These are phyloP conservation scores for Hylia prasina DNA, from an alignment of 2,113 vertebrate species.

Conservation along the genomic window DNA sequence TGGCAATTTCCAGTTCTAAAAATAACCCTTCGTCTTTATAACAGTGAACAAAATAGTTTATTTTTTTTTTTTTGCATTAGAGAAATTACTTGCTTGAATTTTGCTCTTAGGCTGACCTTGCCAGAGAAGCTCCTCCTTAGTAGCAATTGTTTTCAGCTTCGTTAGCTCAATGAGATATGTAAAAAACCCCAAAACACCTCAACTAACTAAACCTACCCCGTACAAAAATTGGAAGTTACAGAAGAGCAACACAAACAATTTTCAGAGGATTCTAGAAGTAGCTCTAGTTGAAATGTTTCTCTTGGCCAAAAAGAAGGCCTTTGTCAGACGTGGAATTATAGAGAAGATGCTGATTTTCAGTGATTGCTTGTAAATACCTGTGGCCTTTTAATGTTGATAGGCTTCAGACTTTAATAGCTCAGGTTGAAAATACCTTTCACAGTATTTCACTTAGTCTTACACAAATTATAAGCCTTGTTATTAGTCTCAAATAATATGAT, in stretches of 20 bases:
- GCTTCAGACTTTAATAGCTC: background rate
- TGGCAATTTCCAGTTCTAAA: background rate
- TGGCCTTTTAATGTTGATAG: background rate
- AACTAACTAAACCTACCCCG: background rate
- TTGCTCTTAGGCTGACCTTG: background rate
- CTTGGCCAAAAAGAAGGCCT: background rate
- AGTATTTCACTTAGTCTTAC: background rate
- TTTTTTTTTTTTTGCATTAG: background rate
- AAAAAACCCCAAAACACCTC: background rate
- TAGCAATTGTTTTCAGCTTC: background rate
- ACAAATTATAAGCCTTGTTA: background rate
- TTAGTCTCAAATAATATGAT: background rate
- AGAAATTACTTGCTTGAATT: background rate
- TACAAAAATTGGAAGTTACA: fast-evolving
- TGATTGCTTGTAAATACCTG: background rate
- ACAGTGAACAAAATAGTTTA: background rate
- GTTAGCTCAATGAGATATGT: background rate
- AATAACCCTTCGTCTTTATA: background rate
- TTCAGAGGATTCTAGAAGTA: background rate
- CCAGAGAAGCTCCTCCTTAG: background rate
- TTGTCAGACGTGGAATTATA: background rate
- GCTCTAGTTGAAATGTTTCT: background rate
- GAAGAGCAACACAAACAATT: background rate
- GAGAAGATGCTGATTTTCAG: background rate
- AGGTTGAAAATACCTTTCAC: background rate